A percentile compares a stretch with the other conserved stretches of the same genome.
These are phyloP conservation scores for Cercopithecus mona DNA, from an alignment of 2,113 vertebrate species.

Conservation along the genomic window DNA sequence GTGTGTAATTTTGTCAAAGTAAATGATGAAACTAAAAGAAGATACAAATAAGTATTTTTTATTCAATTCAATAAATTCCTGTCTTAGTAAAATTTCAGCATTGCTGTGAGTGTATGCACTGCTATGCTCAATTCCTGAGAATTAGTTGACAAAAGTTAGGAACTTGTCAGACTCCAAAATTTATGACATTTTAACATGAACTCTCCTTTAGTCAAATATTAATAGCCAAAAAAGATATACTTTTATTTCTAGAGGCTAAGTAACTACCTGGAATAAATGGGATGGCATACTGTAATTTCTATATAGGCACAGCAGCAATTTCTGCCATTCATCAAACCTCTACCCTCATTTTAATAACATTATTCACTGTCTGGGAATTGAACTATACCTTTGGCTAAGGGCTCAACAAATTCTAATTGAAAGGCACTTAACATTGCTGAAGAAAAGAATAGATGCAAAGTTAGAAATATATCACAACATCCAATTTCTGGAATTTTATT, in stretches of 20 bases:
- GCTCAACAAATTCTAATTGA: background rate
- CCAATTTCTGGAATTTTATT: background rate
- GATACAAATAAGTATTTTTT: conserved; percentile 13
- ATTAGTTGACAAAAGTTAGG: background rate
- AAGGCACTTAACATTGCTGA: background rate
- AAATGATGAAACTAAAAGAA: conserved; percentile 53
- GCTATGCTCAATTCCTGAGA: background rate
- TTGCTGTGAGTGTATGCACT: background rate
- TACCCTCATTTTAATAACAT: background rate
- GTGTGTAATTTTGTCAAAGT: conserved; percentile 53
- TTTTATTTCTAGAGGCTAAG: background rate
- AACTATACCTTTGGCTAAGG: background rate
- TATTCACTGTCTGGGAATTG: background rate
- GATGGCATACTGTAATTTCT: background rate
- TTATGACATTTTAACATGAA: background rate
- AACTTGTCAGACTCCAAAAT: background rate
- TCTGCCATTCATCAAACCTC: background rate
- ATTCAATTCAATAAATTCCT: conserved; percentile 1
- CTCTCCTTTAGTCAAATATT: background rate
- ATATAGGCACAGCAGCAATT: background rate
- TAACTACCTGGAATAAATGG: background rate
- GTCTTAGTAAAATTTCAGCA: background rate
- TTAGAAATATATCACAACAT: background rate
- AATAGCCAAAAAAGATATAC: background rate
- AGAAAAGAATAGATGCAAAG: background rate